phyloP scores from a whole-genome alignment of 2,888 invertebrate species.

The Pyrrhosoma nymphula region DNA sequence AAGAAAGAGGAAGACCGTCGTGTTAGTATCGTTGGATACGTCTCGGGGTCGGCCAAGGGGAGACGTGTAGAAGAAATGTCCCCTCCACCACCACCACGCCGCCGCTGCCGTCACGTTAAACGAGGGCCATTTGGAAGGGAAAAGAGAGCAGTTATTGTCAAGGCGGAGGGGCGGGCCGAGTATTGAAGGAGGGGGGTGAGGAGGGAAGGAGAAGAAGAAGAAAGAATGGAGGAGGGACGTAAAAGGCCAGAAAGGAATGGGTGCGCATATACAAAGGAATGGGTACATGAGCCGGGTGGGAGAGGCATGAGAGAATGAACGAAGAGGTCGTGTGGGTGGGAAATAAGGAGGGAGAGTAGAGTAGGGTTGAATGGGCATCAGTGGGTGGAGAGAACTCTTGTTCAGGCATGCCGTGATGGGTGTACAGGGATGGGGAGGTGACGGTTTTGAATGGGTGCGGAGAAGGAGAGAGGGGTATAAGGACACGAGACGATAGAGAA shows the following conservation, averaged over 20 bases:
- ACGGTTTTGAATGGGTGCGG: background rate
- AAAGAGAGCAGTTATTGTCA: slow-evolving; percentile 34
- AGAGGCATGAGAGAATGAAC: background rate
- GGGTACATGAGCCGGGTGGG: background rate
- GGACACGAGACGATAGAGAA: background rate
- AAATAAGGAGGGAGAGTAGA: too few relatives aligned
- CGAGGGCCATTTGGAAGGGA: slow-evolving; percentile 35
- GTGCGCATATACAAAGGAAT: slow-evolving; percentile 2
- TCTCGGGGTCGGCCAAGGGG: background rate
- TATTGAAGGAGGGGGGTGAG: background rate
- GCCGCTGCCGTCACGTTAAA: background rate
- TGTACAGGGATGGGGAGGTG: background rate
- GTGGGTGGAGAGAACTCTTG: background rate
- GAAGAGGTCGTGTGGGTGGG: too few relatives aligned
- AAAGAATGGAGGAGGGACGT: background rate
- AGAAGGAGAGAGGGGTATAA: background rate
- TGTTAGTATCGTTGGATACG: background rate
- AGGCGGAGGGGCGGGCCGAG: background rate
- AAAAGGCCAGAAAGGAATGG: background rate
- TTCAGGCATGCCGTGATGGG: background rate
- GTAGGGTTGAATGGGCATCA: too few relatives aligned
- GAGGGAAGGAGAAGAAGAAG: background rate
- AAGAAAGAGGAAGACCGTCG: too few relatives aligned
- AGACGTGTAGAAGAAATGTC: background rate
- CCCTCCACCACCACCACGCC: background rate